Conservation (phyloP, 2,113 vertebrate genomes). For the Petrocephalus microphthalmus region DNA sequence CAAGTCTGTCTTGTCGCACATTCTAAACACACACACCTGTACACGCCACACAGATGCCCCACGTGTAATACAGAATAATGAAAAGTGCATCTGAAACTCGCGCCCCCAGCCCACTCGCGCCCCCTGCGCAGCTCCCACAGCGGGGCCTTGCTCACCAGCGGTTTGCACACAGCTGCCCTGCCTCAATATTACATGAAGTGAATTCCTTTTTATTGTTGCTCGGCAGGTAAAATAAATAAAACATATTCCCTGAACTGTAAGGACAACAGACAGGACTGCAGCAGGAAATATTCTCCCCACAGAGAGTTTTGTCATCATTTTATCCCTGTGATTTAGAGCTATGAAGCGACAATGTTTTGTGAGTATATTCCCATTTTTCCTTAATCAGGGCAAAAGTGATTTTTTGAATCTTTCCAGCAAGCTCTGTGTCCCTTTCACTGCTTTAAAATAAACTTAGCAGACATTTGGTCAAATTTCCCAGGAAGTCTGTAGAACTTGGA, state of each 20-base stretch:
- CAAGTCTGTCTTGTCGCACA: neutral
- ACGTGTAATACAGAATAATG: neutral
- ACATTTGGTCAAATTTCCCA: conserved; percentile 10
- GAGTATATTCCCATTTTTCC: conserved; percentile 30
- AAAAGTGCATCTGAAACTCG: neutral
- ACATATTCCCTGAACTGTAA: conserved; percentile 51
- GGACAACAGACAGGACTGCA: conserved; percentile 63
- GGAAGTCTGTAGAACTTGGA: neutral
- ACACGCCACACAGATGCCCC: neutral
- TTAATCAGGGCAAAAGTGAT: conserved; percentile 41
- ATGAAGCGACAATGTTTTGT: conserved; percentile 35
- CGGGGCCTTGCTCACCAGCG: conserved; percentile 48
- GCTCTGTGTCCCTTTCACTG: conserved; percentile 41
- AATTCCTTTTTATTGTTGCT: conserved; percentile 60
- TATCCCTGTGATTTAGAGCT: conserved; percentile 51
- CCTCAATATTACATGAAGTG: conserved; percentile 59
- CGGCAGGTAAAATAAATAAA: conserved; percentile 60
- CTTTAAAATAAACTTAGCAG: conserved; percentile 43
- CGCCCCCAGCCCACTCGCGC: neutral
- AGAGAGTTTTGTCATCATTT: conserved; percentile 42
- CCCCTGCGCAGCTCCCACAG: neutral
- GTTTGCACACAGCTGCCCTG: conserved; percentile 46
- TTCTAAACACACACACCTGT: neutral
- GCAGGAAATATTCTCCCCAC: conserved; percentile 38
- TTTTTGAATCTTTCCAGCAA: conserved; percentile 47